Evolutionary conservation across 2,113 vertebrate species (phyloP).

Genomic region (Melanerpes formicivorus): DNA sequence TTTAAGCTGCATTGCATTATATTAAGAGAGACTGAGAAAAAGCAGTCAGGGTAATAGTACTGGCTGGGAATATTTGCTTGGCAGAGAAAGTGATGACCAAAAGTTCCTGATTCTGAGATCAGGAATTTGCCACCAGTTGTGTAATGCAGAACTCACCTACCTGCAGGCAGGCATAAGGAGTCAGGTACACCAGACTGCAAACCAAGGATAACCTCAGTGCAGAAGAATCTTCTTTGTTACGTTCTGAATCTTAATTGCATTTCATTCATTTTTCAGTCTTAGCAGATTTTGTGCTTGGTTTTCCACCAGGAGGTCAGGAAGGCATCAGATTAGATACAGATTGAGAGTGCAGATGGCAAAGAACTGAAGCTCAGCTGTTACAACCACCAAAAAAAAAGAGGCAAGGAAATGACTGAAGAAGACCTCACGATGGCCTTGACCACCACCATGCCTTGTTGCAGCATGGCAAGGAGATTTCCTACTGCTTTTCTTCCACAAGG

Average conservation of each 20-base stretch:
- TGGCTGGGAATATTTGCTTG: background rate
- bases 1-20: background rate
- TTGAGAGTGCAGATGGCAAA: background rate
- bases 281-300: background rate
- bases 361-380: background rate
- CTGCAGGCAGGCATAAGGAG: background rate
- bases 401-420: background rate
- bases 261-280: background rate
- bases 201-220: background rate
- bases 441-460: background rate
- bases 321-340: background rate
- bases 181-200: background rate
- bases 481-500: conserved; percentile 26
- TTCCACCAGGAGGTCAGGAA: background rate
- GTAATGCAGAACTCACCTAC: background rate
- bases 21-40: background rate
- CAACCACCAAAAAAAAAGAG: background rate
- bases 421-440: background rate
- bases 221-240: background rate
- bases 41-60: background rate
- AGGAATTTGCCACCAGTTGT: background rate
- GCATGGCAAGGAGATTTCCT: background rate
- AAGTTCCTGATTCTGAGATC: background rate
- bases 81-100: background rate
- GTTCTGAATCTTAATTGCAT: background rate